phyloP scores from a whole-genome alignment of 2,888 invertebrate genomes.

The Cactoblastis cactorum region DNA sequence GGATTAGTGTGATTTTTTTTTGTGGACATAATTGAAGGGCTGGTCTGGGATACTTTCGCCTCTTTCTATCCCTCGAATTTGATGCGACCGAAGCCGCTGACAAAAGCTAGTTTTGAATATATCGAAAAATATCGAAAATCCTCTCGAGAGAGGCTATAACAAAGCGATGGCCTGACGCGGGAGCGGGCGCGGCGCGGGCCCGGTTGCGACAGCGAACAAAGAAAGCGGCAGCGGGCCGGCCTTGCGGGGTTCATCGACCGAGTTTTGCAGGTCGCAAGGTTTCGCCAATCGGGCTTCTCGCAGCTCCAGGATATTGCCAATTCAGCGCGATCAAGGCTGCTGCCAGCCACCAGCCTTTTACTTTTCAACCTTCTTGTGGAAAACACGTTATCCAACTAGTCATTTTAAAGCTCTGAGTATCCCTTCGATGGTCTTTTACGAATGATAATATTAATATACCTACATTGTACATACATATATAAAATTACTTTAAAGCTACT shows the following conservation, averaged over 20 bases:
- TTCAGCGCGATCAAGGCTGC: conserved; percentile 74
- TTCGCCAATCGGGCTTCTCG: conserved; percentile 77
- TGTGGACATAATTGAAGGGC: too few species aligned
- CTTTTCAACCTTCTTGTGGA: conserved; percentile 55
- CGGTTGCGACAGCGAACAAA: conserved; percentile 74
- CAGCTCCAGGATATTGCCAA: conserved; percentile 78
- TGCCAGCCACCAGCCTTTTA: conserved; percentile 57
- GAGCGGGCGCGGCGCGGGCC: conserved; percentile 50
- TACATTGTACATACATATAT: too few species aligned
- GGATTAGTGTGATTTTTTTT: too few species aligned
- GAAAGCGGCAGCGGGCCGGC: conserved; percentile 72
- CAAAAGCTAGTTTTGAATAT: too few species aligned
- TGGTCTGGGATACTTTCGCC: too few species aligned
- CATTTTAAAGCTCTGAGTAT: too few species aligned
- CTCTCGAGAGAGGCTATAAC: conserved; percentile 30
- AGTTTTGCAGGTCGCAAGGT: conserved; percentile 78
- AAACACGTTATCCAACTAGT: conserved; percentile 32
- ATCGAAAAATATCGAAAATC: background rate
- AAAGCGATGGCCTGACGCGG: conserved; percentile 69
- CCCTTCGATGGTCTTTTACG: too few species aligned
- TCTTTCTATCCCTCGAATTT: too few species aligned
- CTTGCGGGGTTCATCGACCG: conserved; percentile 77
- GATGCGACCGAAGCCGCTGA: too few species aligned
- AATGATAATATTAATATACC: too few species aligned
- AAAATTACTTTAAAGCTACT: too few species aligned